Evolutionary conservation across 2,113 vertebrate species (phyloP).

Genomic region (Gopherus evgoodei): DNA sequence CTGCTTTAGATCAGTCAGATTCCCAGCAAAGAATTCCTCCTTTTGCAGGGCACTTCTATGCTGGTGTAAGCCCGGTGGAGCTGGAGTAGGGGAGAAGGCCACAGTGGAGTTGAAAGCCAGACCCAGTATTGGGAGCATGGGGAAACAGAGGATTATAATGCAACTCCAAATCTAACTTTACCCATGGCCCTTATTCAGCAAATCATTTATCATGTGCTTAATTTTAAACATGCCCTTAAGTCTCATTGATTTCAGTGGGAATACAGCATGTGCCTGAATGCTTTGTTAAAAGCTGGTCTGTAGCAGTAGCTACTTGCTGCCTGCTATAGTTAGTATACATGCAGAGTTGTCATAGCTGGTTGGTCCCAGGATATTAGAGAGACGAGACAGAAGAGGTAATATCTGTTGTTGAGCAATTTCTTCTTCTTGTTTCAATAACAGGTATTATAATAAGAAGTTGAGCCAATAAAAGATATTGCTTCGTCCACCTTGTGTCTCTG

Average conservation of each 20-base stretch:
- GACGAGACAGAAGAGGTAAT: background rate
- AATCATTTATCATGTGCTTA: background rate
- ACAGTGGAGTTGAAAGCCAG: background rate
- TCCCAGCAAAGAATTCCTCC: background rate
- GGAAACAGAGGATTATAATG: background rate
- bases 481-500: background rate
- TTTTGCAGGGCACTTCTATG: rapidly evolving
- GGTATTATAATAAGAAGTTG: background rate
- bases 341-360: background rate
- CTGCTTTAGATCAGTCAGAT: background rate
- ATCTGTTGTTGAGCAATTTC: background rate
- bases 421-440: background rate
- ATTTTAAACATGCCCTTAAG: background rate
- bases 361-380: background rate
- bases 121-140: background rate
- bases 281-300: background rate
- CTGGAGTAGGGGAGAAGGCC: background rate
- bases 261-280: background rate
- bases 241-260: background rate
- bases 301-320: background rate
- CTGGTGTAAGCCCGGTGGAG: background rate
- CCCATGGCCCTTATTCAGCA: background rate
- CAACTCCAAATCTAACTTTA: background rate
- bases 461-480: background rate
- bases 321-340: background rate